Conservation (phyloP, 2,113 vertebrate species). For the Pteropus alecto region DNA sequence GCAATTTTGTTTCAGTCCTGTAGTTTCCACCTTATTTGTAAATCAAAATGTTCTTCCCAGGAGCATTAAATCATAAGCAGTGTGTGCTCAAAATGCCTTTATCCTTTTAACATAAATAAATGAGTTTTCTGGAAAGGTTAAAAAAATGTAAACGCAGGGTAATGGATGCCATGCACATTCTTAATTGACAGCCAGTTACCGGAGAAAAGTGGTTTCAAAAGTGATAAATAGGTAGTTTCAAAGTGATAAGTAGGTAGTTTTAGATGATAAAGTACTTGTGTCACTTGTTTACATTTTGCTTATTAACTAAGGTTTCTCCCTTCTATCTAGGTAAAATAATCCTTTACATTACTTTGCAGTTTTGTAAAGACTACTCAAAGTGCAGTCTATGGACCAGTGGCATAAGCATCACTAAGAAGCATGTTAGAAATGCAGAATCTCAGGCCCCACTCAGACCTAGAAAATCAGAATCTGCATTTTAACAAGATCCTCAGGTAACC, state of each 20-base stretch:
- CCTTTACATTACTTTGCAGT: neutral
- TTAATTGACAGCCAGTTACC: no score
- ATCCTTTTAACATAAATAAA: no score
- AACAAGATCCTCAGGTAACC: neutral
- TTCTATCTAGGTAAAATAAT: neutral
- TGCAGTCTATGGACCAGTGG: no score
- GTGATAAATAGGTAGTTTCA: no score
- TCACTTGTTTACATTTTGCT: neutral
- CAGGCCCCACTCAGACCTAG: neutral
- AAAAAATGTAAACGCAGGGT: no score
- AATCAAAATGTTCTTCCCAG: neutral
- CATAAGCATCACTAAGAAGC: neutral
- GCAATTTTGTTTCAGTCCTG: neutral
- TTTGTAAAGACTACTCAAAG: neutral
- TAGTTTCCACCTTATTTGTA: constrained; percentile 4
- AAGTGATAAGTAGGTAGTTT: no score
- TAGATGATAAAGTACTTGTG: no score
- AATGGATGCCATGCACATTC: no score
- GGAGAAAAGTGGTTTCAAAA: no score
- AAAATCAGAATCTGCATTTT: neutral
- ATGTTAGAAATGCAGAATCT: neutral
- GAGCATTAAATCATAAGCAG: neutral
- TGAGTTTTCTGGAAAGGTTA: no score
- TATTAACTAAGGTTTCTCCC: neutral
- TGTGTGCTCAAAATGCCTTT: neutral